Conservation (phyloP, 2,888 invertebrate genomes). For the Bellardia bayeri region DNA sequence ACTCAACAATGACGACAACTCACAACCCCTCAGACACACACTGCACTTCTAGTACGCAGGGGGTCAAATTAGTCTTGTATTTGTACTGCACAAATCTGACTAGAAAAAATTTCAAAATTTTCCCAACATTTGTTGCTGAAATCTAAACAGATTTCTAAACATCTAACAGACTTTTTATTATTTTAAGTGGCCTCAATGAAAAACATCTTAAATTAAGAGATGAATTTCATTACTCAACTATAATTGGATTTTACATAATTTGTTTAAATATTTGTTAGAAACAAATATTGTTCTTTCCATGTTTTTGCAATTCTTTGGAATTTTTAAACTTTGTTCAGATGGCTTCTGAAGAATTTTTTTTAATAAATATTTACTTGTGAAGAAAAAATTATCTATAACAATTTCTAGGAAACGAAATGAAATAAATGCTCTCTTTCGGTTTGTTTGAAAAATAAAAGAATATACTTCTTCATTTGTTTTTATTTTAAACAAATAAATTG, state of each 20-base stretch:
- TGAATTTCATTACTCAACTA: constrained; percentile 11
- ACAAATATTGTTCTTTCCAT: neutral
- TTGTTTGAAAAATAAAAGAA: neutral
- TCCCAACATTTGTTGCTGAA: neutral
- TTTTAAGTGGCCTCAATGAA: constrained; percentile 36
- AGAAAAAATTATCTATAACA: neutral
- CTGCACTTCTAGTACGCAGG: constrained; percentile 15
- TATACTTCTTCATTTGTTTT: too few species aligned
- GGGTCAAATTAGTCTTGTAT: constrained; percentile 27
- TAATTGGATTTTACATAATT: neutral
- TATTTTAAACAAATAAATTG: too few species aligned
- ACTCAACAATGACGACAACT: neutral
- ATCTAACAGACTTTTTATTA: constrained; percentile 29
- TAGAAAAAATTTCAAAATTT: constrained; percentile 21
- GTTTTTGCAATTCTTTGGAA: neutral
- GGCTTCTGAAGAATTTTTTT: neutral
- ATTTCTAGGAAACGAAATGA: neutral
- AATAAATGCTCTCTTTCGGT: neutral
- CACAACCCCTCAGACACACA: neutral
- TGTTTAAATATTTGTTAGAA: constrained; percentile 2
- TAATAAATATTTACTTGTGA: constrained; percentile 1
- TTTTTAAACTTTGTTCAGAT: neutral
- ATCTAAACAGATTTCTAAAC: neutral
- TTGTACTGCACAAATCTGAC: constrained; percentile 14
- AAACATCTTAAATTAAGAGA: neutral